phyloP scores from a whole-genome alignment of 1,140 invertebrate species.

The Mizuhopecten yessoensis region DNA sequence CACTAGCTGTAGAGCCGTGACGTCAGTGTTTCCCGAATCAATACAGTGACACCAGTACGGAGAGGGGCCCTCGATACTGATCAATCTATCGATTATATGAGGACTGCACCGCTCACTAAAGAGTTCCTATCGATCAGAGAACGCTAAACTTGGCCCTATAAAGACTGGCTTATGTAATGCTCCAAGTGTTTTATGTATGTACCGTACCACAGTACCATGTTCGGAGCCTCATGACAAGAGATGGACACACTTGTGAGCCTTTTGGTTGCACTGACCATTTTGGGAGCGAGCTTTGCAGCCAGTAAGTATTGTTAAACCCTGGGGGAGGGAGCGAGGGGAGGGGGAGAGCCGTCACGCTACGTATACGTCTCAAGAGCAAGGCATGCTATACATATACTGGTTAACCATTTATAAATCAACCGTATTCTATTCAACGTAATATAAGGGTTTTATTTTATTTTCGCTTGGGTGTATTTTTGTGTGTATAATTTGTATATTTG shows the following conservation, averaged over 20 bases:
- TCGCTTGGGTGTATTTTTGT: too few relatives aligned
- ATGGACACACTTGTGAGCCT: not conserved
- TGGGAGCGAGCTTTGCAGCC: not conserved
- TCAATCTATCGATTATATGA: not conserved
- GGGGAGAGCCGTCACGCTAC: too few relatives aligned
- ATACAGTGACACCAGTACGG: not conserved
- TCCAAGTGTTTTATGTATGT: not conserved
- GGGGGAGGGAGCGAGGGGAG: not conserved
- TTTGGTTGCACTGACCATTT: not conserved
- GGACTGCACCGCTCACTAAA: constrained; percentile 9
- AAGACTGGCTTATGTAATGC: not conserved
- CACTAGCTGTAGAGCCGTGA: not conserved
- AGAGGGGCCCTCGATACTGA: not conserved
- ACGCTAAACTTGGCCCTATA: not conserved
- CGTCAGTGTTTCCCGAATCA: not conserved
- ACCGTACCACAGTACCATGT: not conserved
- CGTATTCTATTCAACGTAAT: too few relatives aligned
- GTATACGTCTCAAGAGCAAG: not conserved
- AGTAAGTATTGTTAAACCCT: not conserved
- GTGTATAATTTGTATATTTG: too few relatives aligned
- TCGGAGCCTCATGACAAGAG: not conserved
- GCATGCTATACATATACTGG: not conserved
- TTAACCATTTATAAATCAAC: too few relatives aligned
- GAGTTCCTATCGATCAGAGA: not conserved
- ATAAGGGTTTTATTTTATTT: too few relatives aligned